A percentile compares a stretch with the other conserved stretches of the same genome.
phyloP scores from a whole-genome alignment of 2,888 invertebrate species.

The Bellardia pandia region DNA sequence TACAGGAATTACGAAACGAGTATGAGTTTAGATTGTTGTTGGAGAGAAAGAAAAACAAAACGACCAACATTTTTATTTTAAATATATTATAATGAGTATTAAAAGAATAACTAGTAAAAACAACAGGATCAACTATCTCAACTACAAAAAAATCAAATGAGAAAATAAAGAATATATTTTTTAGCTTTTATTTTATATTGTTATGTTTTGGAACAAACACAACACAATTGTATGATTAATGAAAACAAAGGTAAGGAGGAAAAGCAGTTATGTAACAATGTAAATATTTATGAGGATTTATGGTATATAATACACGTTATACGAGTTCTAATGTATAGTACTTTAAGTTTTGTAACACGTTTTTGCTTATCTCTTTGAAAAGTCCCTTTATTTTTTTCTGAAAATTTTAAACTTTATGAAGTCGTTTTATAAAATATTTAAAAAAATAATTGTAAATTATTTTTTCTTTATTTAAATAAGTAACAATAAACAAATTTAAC shows the following conservation, averaged over 20 bases:
- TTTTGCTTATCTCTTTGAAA: constrained; percentile 38
- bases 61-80: constrained; percentile 43
- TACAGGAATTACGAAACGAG: constrained; percentile 51
- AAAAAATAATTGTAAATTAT: neutral
- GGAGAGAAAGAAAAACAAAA: constrained; percentile 42
- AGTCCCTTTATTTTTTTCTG: constrained; percentile 50
- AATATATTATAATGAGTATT: constrained; percentile 19
- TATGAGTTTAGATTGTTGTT: constrained; percentile 24
- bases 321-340: neutral
- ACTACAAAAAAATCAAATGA: constrained; percentile 58
- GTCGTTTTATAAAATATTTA: neutral
- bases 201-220: constrained; percentile 27
- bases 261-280: constrained; percentile 25
- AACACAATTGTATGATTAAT: constrained; percentile 35
- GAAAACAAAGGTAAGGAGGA: neutral
- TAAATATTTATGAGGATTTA: neutral
- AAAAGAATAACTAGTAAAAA: constrained; percentile 23
- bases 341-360: neutral
- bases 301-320: neutral
- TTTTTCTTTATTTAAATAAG: constrained; percentile 5
- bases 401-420: neutral
- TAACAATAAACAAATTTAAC: constrained; percentile 47
- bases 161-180: neutral
- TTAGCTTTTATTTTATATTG: too few relatives aligned
- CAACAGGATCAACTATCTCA: constrained; percentile 59